Evolutionary conservation across 2,888 invertebrate genomes (phyloP).

Genomic region (Spilarctia lutea): DNA sequence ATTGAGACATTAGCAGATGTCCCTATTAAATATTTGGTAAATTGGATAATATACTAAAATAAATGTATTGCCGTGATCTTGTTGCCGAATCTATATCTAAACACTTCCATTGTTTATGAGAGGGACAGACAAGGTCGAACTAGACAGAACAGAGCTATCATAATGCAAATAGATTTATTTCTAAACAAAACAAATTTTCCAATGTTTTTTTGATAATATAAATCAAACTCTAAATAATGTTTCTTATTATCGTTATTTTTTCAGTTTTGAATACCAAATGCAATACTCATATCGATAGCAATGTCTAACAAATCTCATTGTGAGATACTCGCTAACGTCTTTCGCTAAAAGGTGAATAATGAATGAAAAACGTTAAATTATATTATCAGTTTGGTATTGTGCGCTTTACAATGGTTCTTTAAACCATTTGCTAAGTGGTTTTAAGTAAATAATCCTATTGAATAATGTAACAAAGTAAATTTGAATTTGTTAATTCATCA

Average conservation of each 20-base stretch:
- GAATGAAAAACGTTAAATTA: neutral
- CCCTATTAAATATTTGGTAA: neutral
- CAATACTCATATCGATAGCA: neutral
- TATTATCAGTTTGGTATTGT: slow-evolving; percentile 11
- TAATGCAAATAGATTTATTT: slow-evolving; percentile 6
- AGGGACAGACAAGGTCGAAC: slow-evolving; percentile 13
- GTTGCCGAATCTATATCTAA: slow-evolving; percentile 9
- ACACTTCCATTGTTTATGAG: slow-evolving; percentile 7
- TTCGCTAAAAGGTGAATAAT: slow-evolving; percentile 1
- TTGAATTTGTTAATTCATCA: slow-evolving; percentile 29
- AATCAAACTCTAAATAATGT: neutral
- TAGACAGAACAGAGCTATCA: slow-evolving; percentile 8
- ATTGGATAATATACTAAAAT: slow-evolving; percentile 9
- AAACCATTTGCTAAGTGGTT: slow-evolving; percentile 36
- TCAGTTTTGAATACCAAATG: neutral
- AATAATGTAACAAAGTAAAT: slow-evolving; percentile 27
- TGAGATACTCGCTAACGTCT: neutral
- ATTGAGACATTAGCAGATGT: neutral
- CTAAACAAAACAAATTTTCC: neutral
- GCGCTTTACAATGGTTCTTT: slow-evolving; percentile 15
- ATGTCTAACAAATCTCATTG: neutral
- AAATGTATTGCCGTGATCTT: slow-evolving; percentile 3
- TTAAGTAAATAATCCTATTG: slow-evolving; percentile 33
- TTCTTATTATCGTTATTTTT: neutral
- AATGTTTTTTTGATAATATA: neutral